A percentile compares a stretch with the other conserved stretches of the same genome.
Conservation (phyloP, 2,797 vertebrate genomes). For the Sciurus vulgaris region DNA sequence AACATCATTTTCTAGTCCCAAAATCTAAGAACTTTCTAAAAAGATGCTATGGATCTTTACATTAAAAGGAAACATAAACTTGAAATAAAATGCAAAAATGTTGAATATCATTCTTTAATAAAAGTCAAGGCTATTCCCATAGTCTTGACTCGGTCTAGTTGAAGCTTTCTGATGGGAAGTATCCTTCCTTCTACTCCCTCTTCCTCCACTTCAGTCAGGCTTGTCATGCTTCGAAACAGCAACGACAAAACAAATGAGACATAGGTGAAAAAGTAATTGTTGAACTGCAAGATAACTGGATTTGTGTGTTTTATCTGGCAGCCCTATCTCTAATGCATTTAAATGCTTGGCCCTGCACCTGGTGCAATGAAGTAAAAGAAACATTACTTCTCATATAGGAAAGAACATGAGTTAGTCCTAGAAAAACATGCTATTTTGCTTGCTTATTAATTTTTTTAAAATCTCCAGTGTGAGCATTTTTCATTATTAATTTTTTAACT, state of each 20-base stretch:
- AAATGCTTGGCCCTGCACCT: neutral
- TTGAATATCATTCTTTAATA: neutral
- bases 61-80: neutral
- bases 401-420: neutral
- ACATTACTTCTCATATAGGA: neutral
- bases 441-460: neutral
- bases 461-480: no score
- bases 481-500: no score
- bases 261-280: neutral
- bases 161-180: neutral
- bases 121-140: neutral
- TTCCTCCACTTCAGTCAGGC: neutral
- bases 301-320: neutral
- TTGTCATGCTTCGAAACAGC: neutral
- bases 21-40: neutral
- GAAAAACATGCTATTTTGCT: neutral
- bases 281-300: neutral
- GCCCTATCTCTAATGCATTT: neutral
- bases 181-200: neutral
- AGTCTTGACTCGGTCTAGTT: neutral
- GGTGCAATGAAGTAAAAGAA: neutral
- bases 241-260: neutral
- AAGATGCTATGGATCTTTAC: neutral
- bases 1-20: neutral
- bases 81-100: constrained; percentile 34